These are phyloP conservation scores for Epirrhoe tristata DNA, from an alignment of 2,888 invertebrate genomes.

Conservation along the genomic window DNA sequence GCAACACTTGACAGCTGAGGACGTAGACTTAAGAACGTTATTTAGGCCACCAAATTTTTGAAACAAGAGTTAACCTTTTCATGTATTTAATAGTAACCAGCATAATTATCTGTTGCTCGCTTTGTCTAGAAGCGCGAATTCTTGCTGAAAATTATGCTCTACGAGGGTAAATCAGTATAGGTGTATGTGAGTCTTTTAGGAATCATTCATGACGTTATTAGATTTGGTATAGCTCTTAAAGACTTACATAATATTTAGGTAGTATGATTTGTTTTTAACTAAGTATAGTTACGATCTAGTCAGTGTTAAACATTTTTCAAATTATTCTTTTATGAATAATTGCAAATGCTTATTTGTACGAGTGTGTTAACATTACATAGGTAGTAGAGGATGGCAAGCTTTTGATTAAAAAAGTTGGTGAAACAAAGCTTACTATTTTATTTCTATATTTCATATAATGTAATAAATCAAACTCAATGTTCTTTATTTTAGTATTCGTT, in stretches of 20 bases:
- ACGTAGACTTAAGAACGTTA: conserved; percentile 13
- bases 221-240: not conserved
- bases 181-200: too few species aligned
- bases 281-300: not conserved
- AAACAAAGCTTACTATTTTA: not conserved
- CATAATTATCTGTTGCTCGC: not conserved
- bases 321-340: too few species aligned
- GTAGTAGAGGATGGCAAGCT: too few species aligned
- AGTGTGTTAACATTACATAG: too few species aligned
- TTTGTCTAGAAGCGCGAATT: too few species aligned
- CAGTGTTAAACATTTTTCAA: not conserved
- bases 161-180: too few species aligned
- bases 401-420: too few species aligned
- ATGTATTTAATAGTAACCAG: not conserved
- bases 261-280: not conserved
- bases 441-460: not conserved
- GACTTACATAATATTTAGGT: not conserved
- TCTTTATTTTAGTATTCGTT: conserved; percentile 40
- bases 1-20: conserved; percentile 57
- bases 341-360: too few species aligned
- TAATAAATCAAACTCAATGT: conserved; percentile 29
- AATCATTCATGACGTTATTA: too few species aligned
- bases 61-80: not conserved
- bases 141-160: too few species aligned
- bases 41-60: conserved; percentile 12